Percentiles rank a stretch among this genome's conserved stretches.
These are phyloP conservation scores for Ormyrus pomaceus DNA, from an alignment of 2,888 invertebrate species.

Conservation along the genomic window DNA sequence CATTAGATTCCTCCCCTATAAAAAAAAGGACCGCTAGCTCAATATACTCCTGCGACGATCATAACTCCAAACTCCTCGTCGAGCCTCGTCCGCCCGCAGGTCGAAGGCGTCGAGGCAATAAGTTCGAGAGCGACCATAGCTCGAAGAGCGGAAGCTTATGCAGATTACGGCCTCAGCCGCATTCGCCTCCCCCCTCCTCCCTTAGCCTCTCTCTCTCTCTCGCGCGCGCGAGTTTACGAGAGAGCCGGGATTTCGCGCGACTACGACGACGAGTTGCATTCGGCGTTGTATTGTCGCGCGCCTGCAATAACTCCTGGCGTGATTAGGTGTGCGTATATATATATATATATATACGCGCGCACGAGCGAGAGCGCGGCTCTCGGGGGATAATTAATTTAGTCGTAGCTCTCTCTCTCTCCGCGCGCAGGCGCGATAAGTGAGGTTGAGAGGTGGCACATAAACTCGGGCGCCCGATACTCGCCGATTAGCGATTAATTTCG, in stretches of 20 bases:
- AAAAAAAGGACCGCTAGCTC: too few species aligned
- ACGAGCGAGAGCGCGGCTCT: background rate
- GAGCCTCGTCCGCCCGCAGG: too few species aligned
- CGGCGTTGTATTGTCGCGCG: conserved; percentile 29
- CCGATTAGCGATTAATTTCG: conserved; percentile 22
- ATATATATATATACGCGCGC: background rate
- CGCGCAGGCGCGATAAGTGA: conserved; percentile 26
- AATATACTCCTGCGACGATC: too few species aligned
- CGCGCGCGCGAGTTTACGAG: background rate
- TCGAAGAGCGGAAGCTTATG: conserved; percentile 42
- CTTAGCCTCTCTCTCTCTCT: background rate
- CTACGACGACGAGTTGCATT: conserved; percentile 12
- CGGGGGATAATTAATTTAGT: conserved; percentile 44
- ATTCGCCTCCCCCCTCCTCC: background rate
- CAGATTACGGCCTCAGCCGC: conserved; percentile 25
- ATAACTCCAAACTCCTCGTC: too few species aligned
- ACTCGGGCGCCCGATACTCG: background rate
- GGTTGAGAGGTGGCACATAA: conserved; percentile 23
- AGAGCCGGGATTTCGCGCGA: conserved; percentile 21
- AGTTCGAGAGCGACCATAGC: conserved; percentile 18
- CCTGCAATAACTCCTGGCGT: conserved; percentile 43
- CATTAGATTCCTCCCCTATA: too few species aligned
- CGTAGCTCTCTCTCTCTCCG: conserved; percentile 7
- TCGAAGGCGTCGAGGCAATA: conserved; percentile 20
- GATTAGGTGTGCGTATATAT: conserved; percentile 20